Evolutionary conservation across 2,113 vertebrate genomes (phyloP).

Genomic region (Bostrychus sinensis): DNA sequence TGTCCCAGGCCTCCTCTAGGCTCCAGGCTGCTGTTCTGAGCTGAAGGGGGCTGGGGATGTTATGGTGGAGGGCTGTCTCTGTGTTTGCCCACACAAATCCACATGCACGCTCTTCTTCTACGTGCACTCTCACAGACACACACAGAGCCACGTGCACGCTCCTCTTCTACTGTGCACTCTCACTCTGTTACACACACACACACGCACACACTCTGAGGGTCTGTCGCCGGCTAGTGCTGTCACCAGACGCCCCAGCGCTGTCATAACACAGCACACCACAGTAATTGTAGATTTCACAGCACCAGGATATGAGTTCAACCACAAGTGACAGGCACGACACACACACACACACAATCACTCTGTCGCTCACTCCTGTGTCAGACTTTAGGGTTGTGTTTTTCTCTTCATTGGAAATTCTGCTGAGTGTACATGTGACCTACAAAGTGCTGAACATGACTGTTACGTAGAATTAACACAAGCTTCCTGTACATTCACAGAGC

Average conservation of each 20-base stretch:
- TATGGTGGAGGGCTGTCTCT: slow-evolving; percentile 53
- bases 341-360: slow-evolving; percentile 23
- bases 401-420: slow-evolving; percentile 31
- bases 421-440: slow-evolving; percentile 6
- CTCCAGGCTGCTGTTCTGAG: slow-evolving; percentile 4
- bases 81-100: slow-evolving; percentile 67
- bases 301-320: slow-evolving; percentile 60
- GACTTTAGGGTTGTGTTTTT: slow-evolving; percentile 12
- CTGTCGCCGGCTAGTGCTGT: slow-evolving; percentile 63
- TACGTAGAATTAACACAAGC: neutral
- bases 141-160: slow-evolving; percentile 34
- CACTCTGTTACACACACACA: slow-evolving; percentile 16
- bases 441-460: neutral
- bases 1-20: neutral
- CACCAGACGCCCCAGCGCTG: slow-evolving; percentile 69
- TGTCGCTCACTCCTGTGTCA: neutral
- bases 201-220: slow-evolving; percentile 41
- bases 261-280: slow-evolving; percentile 78
- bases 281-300: slow-evolving; percentile 81
- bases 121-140: slow-evolving; percentile 24
- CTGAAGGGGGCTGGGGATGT: slow-evolving; percentile 38
- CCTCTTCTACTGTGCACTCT: neutral
- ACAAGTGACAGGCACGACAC: slow-evolving; percentile 62
- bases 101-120: neutral
- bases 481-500: neutral